These are phyloP conservation scores for Micronisus gabar DNA, from an alignment of 2,113 vertebrate species.

Conservation along the genomic window DNA sequence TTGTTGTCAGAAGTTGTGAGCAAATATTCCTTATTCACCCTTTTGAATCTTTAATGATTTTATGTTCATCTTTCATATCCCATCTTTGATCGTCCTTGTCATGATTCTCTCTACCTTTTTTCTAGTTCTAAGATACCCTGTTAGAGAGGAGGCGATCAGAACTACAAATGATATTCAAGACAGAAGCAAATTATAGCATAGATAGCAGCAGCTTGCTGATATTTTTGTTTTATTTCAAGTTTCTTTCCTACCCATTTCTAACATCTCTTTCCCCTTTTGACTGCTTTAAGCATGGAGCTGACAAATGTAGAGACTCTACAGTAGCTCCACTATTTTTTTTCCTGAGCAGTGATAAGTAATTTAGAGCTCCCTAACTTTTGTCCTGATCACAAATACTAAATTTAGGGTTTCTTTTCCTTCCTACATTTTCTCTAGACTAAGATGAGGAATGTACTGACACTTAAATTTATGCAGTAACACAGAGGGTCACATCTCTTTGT, in stretches of 20 bases:
- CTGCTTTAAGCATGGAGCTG: not conserved
- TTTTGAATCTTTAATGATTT: conserved; percentile 20
- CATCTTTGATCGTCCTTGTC: not conserved
- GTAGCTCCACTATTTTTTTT: not conserved
- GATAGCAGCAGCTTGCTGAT: not conserved
- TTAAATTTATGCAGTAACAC: not conserved
- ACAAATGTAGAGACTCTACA: not conserved
- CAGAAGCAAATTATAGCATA: not conserved
- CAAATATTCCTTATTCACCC: not conserved
- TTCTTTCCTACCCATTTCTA: not conserved
- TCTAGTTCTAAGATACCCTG: not conserved
- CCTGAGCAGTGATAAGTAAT: not conserved
- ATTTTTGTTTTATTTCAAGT: not conserved
- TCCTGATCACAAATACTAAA: not conserved
- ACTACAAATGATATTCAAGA: not conserved
- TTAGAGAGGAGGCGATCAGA: not conserved
- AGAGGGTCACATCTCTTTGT: not conserved
- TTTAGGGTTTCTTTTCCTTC: not conserved
- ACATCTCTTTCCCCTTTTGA: not conserved
- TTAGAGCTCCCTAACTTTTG: not conserved
- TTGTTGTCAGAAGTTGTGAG: not conserved
- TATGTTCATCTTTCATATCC: not conserved
- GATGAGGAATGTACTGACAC: not conserved
- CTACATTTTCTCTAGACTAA: not conserved
- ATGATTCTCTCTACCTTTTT: not conserved